Evolutionary conservation across 1,140 invertebrate genomes (phyloP).

Genomic region (Zophobas atratus): DNA sequence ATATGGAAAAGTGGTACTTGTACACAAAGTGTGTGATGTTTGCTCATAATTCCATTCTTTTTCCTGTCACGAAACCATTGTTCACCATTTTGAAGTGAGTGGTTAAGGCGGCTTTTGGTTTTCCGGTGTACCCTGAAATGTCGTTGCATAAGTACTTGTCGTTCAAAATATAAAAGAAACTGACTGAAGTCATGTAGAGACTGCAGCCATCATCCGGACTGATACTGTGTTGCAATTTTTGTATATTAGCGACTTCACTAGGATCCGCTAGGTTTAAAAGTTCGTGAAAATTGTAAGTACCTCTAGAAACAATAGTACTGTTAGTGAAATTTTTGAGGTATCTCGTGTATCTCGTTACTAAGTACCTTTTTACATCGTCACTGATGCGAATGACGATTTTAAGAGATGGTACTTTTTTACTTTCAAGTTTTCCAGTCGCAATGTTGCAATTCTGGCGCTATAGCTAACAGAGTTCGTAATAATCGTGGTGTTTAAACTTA

Average conservation of each 20-base stretch:
- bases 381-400: slow-evolving; percentile 57
- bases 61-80: slow-evolving; percentile 81
- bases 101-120: slow-evolving; percentile 89
- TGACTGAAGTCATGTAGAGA: slow-evolving; percentile 92
- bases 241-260: slow-evolving; percentile 63
- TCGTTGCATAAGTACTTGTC: slow-evolving; percentile 55
- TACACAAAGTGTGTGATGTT: slow-evolving; percentile 76
- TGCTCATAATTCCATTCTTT: slow-evolving; percentile 72
- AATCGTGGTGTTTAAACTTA: slow-evolving; percentile 79
- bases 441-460: slow-evolving; percentile 70
- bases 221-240: slow-evolving; percentile 70
- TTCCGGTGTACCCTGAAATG: slow-evolving; percentile 84
- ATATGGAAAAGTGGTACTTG: slow-evolving; percentile 96
- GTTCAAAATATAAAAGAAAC: slow-evolving; percentile 60
- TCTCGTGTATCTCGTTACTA: neutral
- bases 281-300: slow-evolving; percentile 74
- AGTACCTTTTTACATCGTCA: slow-evolving; percentile 58
- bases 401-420: slow-evolving; percentile 62
- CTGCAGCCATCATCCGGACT: slow-evolving; percentile 80
- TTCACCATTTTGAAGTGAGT: slow-evolving; percentile 90
- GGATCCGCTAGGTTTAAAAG: slow-evolving; percentile 68
- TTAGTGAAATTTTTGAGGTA: slow-evolving; percentile 44
- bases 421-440: slow-evolving; percentile 65
- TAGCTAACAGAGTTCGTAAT: slow-evolving; percentile 77
- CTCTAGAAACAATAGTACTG: slow-evolving; percentile 69